Percentiles rank a stretch among this genome's conserved stretches.
phyloP scores from a whole-genome alignment of 2,888 invertebrate genomes.

The Creontiades dilutus region DNA sequence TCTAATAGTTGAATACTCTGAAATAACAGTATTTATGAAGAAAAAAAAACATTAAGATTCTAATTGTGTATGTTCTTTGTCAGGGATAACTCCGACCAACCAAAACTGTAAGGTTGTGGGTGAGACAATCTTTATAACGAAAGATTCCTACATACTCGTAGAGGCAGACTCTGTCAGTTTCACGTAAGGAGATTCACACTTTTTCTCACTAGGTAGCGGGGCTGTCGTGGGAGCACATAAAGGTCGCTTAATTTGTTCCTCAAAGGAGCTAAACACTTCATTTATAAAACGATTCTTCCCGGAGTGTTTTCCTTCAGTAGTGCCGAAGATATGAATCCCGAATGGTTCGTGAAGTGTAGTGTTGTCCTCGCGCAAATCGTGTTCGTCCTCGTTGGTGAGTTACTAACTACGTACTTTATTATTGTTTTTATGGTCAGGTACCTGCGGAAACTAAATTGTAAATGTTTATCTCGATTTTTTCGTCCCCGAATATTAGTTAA shows the following conservation, averaged over 20 bases:
- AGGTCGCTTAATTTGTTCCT: slow-evolving; percentile 67
- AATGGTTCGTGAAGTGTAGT: slow-evolving; percentile 34
- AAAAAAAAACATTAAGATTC: no score
- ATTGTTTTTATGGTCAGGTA: no score
- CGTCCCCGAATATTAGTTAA: not conserved
- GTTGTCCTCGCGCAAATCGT: slow-evolving; percentile 37
- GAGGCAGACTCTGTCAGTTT: not conserved
- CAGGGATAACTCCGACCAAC: no score
- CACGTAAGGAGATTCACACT: not conserved
- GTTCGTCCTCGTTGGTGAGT: slow-evolving; percentile 53
- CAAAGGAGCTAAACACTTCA: slow-evolving; percentile 63
- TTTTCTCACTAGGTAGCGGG: slow-evolving; percentile 44
- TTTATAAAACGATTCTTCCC: slow-evolving; percentile 66
- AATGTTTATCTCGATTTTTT: not conserved
- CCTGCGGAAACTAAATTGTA: no score
- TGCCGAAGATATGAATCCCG: slow-evolving; percentile 64
- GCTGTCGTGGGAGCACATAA: slow-evolving; percentile 46
- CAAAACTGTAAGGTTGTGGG: no score
- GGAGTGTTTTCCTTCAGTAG: slow-evolving; percentile 65
- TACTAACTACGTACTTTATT: not conserved
- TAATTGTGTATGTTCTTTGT: no score
- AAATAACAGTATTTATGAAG: no score
- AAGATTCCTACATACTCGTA: no score
- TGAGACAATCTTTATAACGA: no score
- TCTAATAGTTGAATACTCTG: no score